Conservation (phyloP, 2,113 vertebrate genomes). For the Pelvicachromis taeniatus region DNA sequence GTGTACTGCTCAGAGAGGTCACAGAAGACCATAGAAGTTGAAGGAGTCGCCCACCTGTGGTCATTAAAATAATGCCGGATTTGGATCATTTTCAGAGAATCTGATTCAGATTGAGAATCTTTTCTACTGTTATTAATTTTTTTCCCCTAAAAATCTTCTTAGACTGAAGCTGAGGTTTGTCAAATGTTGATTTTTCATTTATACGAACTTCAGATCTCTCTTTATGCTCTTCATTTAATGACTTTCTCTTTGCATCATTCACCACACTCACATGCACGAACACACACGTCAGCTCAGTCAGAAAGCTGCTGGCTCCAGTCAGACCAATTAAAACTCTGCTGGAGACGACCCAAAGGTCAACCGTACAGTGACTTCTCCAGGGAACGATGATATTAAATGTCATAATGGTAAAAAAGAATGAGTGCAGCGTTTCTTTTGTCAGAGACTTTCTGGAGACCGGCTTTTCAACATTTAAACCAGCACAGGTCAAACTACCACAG, state of each 20-base stretch:
- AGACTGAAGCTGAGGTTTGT: background rate
- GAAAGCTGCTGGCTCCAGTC: constrained; percentile 2
- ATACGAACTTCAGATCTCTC: background rate
- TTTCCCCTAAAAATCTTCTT: background rate
- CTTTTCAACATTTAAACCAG: background rate
- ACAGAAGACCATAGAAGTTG: background rate
- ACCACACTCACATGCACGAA: background rate
- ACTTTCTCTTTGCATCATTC: background rate
- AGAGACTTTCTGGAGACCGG: background rate
- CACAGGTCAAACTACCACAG: background rate
- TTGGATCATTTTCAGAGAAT: background rate
- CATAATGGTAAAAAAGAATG: background rate
- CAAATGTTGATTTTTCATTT: background rate
- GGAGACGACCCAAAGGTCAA: constrained; percentile 50
- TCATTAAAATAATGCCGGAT: background rate
- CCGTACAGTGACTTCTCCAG: constrained; percentile 1
- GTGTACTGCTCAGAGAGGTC: background rate
- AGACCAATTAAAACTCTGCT: constrained; percentile 48
- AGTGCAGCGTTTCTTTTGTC: background rate
- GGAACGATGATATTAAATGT: constrained; percentile 33
- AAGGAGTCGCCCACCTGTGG: background rate
- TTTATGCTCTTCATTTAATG: background rate
- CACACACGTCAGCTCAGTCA: background rate
- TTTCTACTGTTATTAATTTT: background rate
- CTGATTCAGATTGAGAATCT: background rate